Percentiles rank a stretch among this genome's conserved stretches.
Evolutionary conservation across 1,140 invertebrate genomes (phyloP).

Genomic region (Rhopalosiphum padi): DNA sequence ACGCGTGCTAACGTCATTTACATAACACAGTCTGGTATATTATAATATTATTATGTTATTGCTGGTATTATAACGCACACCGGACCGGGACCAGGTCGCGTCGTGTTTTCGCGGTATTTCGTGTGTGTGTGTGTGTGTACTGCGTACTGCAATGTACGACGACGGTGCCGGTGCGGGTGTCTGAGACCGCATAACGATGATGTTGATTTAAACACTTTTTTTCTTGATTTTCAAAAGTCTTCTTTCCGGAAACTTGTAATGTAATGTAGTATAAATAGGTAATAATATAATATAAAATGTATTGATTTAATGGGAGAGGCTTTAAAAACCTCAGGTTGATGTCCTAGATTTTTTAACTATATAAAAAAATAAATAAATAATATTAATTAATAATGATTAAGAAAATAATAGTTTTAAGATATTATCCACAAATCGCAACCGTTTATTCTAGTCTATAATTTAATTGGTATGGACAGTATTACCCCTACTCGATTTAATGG

Average conservation of each 20-base stretch:
- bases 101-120: not conserved
- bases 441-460: too few species aligned
- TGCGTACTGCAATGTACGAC: not conserved
- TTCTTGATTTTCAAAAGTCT: not conserved
- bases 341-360: too few species aligned
- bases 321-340: too few species aligned
- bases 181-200: not conserved
- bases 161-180: not conserved
- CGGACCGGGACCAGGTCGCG: not conserved
- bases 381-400: too few species aligned
- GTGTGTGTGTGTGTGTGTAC: not conserved
- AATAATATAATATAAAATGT: not conserved
- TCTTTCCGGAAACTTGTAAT: not conserved
- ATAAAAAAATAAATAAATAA: too few species aligned
- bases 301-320: too few species aligned
- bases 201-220: not conserved
- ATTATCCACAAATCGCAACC: too few species aligned
- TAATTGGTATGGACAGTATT: too few species aligned
- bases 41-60: not conserved
- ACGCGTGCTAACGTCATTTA: not conserved
- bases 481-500: too few species aligned
- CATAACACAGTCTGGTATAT: not conserved
- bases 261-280: not conserved
- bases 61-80: not conserved
- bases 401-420: too few species aligned